Conservation (phyloP, 1,140 invertebrate genomes). For the Linepithema humile region DNA sequence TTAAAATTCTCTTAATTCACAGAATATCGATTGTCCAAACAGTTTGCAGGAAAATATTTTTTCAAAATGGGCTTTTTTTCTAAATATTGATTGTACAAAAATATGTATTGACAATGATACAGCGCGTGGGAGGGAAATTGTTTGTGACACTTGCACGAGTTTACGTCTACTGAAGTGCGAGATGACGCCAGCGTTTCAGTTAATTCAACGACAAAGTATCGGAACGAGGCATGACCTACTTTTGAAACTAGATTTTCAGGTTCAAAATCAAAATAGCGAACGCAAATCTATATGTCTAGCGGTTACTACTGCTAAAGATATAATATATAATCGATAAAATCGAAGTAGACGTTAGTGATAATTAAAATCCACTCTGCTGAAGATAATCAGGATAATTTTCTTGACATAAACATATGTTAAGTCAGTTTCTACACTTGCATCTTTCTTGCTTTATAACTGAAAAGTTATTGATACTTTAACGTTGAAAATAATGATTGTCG, state of each 20-base stretch:
- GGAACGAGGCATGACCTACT: constrained; percentile 25
- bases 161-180: constrained; percentile 23
- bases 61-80: not conserved
- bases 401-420: too few species aligned
- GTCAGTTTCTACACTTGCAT: not conserved
- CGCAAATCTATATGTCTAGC: not conserved
- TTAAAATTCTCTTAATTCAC: not conserved
- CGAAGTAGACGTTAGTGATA: not conserved
- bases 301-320: not conserved
- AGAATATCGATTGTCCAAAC: not conserved
- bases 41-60: not conserved
- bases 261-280: constrained; percentile 20
- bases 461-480: not conserved
- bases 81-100: not conserved
- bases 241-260: constrained; percentile 33
- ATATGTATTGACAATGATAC: not conserved
- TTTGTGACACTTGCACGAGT: constrained; percentile 30
- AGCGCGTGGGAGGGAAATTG: not conserved
- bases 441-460: not conserved
- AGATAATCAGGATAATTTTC: too few species aligned
- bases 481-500: not conserved
- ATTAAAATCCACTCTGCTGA: too few species aligned
- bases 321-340: not conserved
- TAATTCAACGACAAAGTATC: constrained; percentile 39
- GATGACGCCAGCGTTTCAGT: constrained; percentile 22